Percentiles rank a stretch among this genome's conserved stretches.
Conservation (phyloP, 2,888 invertebrate genomes). For the Asteroscopus sphinx region DNA sequence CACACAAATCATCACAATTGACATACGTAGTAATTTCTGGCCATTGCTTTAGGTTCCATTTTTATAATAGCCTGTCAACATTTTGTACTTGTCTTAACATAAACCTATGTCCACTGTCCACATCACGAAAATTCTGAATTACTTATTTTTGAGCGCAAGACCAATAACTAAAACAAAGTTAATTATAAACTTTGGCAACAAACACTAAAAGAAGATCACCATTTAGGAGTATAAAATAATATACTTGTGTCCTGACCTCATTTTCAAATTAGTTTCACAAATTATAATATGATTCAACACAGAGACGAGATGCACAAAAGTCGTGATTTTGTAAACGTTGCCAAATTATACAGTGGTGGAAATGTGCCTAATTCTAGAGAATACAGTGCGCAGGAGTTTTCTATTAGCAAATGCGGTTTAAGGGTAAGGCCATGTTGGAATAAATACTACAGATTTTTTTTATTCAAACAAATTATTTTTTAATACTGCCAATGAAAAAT, state of each 20-base stretch:
- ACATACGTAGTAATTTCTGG: too few species aligned
- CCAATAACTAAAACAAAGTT: slow-evolving; percentile 19
- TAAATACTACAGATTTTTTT: slow-evolving; percentile 15
- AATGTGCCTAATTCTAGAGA: slow-evolving; percentile 86
- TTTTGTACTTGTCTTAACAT: too few species aligned
- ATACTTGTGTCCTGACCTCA: slow-evolving; percentile 64
- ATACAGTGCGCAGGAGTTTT: slow-evolving; percentile 85
- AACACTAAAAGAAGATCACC: slow-evolving; percentile 26
- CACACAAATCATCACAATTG: too few species aligned
- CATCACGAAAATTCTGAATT: too few species aligned
- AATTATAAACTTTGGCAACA: slow-evolving; percentile 37
- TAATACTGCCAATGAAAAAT: too few species aligned
- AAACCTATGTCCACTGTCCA: too few species aligned
- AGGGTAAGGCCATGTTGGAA: slow-evolving; percentile 53
- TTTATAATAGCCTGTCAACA: too few species aligned
- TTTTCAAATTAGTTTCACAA: slow-evolving; percentile 71
- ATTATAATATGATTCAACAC: slow-evolving; percentile 66
- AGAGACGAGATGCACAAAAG: slow-evolving; percentile 64
- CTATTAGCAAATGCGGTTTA: slow-evolving; percentile 88
- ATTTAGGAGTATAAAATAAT: slow-evolving; percentile 25
- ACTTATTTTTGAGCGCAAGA: too few species aligned
- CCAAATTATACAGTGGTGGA: slow-evolving; percentile 82
- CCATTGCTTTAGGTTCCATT: too few species aligned
- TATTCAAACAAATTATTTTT: too few species aligned
- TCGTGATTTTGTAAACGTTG: slow-evolving; percentile 81